phyloP scores from a whole-genome alignment of 2,797 vertebrate species.

The Lates japonicus region DNA sequence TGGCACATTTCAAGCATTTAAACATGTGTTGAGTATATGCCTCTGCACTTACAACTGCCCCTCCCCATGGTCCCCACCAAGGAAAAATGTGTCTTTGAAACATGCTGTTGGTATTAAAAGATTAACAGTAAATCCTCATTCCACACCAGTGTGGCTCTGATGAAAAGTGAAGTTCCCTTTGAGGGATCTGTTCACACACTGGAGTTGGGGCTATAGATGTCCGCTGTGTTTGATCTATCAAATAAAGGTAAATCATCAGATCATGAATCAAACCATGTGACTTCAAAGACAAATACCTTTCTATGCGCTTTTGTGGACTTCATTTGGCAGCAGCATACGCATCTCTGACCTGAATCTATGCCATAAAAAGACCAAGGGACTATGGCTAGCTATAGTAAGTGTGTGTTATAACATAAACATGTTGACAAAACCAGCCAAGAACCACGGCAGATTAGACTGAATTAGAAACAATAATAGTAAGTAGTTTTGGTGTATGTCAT shows the following conservation, averaged over 20 bases:
- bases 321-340: neutral
- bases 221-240: conserved; percentile 69
- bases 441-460: conserved; percentile 44
- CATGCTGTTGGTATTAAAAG: conserved; percentile 77
- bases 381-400: no score
- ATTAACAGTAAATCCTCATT: conserved; percentile 82
- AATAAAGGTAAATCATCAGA: conserved; percentile 61
- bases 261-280: conserved; percentile 74
- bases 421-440: conserved; percentile 14
- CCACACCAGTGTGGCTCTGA: conserved; percentile 57
- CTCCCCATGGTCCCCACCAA: conserved; percentile 1
- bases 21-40: conserved; percentile 1
- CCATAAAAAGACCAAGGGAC: no score
- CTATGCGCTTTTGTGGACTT: conserved; percentile 27
- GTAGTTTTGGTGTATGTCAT: conserved; percentile 31
- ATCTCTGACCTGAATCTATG: neutral
- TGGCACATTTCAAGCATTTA: neutral
- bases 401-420: conserved; percentile 13
- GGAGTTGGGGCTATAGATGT: conserved; percentile 14
- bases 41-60: conserved; percentile 5
- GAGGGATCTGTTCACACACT: conserved; percentile 65
- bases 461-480: conserved; percentile 26
- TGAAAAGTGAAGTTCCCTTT: conserved; percentile 81
- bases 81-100: conserved; percentile 42
- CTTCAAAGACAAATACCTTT: conserved; percentile 56